Percentiles rank a stretch among this genome's conserved stretches.
Evolutionary conservation across 2,888 invertebrate genomes (phyloP).

Genomic region (Drosophila tanythrix): DNA sequence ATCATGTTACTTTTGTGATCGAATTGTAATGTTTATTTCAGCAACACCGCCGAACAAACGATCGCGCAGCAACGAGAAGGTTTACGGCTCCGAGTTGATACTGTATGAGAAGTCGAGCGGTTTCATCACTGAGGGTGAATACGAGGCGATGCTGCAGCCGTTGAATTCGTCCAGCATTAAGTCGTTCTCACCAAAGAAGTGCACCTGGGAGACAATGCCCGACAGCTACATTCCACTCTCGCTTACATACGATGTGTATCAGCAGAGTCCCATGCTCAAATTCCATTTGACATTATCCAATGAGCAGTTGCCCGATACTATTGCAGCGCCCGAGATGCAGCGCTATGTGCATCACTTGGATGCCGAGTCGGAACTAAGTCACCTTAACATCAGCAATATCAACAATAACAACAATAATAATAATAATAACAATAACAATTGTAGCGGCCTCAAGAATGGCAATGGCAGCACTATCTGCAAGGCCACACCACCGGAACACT

Average conservation of each 20-base stretch:
- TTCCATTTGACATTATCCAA: slow-evolving; percentile 94
- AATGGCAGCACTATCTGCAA: slow-evolving; percentile 45
- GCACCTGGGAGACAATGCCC: slow-evolving; percentile 89
- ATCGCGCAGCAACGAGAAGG: slow-evolving; percentile 87
- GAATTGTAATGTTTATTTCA: slow-evolving; percentile 23
- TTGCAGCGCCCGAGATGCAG: slow-evolving; percentile 75
- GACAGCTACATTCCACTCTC: slow-evolving; percentile 86
- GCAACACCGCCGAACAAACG: slow-evolving; percentile 88
- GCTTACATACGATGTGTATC: slow-evolving; percentile 89
- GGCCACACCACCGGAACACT: slow-evolving; percentile 85
- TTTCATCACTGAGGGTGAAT: slow-evolving; percentile 95
- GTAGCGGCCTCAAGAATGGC: slow-evolving; percentile 41
- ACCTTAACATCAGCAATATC: slow-evolving; percentile 75
- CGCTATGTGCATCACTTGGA: slow-evolving; percentile 72
- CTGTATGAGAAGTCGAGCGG: slow-evolving; percentile 96
- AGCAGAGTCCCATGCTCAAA: slow-evolving; percentile 92
- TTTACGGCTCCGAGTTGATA: slow-evolving; percentile 90
- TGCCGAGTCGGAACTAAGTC: slow-evolving; percentile 66
- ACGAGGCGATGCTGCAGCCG: slow-evolving; percentile 94
- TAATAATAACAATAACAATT: slow-evolving; percentile 57
- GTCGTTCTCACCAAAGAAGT: slow-evolving; percentile 88
- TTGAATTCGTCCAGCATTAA: slow-evolving; percentile 86
- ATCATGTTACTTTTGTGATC: neutral
- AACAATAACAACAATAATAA: slow-evolving; percentile 54
- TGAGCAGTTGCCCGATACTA: slow-evolving; percentile 84